A percentile compares a stretch with the other conserved stretches of the same genome.
phyloP scores from a whole-genome alignment of 2,113 vertebrate genomes.

The Bujurquina vittata region DNA sequence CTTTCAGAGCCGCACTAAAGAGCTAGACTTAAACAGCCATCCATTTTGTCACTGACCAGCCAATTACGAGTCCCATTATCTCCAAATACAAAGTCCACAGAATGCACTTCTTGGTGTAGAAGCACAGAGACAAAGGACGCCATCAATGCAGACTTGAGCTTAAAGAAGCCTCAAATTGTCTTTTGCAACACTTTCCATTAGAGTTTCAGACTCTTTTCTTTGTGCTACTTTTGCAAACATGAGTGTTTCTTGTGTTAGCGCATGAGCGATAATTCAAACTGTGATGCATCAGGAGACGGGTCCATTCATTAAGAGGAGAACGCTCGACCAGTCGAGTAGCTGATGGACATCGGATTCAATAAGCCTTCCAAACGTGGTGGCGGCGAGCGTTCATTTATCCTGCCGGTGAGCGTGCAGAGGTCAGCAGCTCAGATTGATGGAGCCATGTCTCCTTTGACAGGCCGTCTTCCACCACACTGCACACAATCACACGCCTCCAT shows the following conservation, averaged over 20 bases:
- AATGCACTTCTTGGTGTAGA: slow-evolving; percentile 64
- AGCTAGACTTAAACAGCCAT: slow-evolving; percentile 57
- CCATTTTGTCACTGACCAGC: slow-evolving; percentile 60
- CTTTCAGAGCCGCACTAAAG: slow-evolving; percentile 52
- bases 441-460: slow-evolving; percentile 71
- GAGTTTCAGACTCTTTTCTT: slow-evolving; percentile 40
- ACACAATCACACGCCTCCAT: slow-evolving; percentile 49
- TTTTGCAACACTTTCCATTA: slow-evolving; percentile 40
- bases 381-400: slow-evolving; percentile 48
- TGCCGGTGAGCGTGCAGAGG: slow-evolving; percentile 23
- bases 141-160: slow-evolving; percentile 52
- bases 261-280: slow-evolving; percentile 38
- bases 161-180: slow-evolving; percentile 43
- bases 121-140: slow-evolving; percentile 55
- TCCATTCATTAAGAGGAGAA: slow-evolving; percentile 25
- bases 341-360: slow-evolving; percentile 43
- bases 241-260: slow-evolving; percentile 28
- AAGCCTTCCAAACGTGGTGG: neutral
- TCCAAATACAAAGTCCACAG: slow-evolving; percentile 58
- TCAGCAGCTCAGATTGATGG: slow-evolving; percentile 70
- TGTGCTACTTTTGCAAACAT: neutral
- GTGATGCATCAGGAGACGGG: slow-evolving; percentile 16
- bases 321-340: slow-evolving; percentile 24
- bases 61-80: slow-evolving; percentile 74
- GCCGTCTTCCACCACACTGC: slow-evolving; percentile 68